A percentile compares a stretch with the other conserved stretches of the same genome.
These are phyloP conservation scores for Pachycephus smyrnensis DNA, from an alignment of 2,888 invertebrate species.

Conservation along the genomic window DNA sequence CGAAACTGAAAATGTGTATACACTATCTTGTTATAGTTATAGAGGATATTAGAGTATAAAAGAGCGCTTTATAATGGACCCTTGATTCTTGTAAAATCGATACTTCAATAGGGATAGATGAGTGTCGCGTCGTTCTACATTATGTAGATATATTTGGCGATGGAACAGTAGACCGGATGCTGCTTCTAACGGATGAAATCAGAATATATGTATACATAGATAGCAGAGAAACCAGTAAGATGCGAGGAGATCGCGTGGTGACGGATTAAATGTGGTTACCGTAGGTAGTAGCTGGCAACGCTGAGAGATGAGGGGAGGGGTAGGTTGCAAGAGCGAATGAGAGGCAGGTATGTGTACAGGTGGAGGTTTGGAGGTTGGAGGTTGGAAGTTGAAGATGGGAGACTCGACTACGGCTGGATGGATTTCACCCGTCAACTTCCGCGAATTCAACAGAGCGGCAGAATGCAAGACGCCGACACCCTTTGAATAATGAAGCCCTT, in stretches of 20 bases:
- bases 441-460: conserved; percentile 56
- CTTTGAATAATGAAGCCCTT: conserved; percentile 65
- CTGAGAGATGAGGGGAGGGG: too few relatives aligned
- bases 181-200: too few relatives aligned
- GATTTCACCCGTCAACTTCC: conserved; percentile 57
- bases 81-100: too few relatives aligned
- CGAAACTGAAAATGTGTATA: too few relatives aligned
- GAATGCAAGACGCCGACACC: conserved; percentile 61
- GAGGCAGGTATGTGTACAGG: conserved; percentile 14
- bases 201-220: too few relatives aligned
- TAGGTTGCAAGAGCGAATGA: background rate
- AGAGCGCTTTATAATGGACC: too few relatives aligned
- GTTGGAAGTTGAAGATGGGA: conserved; percentile 20
- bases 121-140: too few relatives aligned
- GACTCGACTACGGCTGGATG: conserved; percentile 48
- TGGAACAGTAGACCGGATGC: too few relatives aligned
- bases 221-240: background rate
- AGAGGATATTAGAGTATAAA: too few relatives aligned
- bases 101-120: too few relatives aligned
- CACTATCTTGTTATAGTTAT: too few relatives aligned
- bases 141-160: too few relatives aligned
- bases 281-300: background rate
- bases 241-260: background rate
- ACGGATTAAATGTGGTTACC: conserved; percentile 18
- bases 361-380: conserved; percentile 14